Conservation (phyloP, 2,113 vertebrate genomes). For the Guaruba guarouba region DNA sequence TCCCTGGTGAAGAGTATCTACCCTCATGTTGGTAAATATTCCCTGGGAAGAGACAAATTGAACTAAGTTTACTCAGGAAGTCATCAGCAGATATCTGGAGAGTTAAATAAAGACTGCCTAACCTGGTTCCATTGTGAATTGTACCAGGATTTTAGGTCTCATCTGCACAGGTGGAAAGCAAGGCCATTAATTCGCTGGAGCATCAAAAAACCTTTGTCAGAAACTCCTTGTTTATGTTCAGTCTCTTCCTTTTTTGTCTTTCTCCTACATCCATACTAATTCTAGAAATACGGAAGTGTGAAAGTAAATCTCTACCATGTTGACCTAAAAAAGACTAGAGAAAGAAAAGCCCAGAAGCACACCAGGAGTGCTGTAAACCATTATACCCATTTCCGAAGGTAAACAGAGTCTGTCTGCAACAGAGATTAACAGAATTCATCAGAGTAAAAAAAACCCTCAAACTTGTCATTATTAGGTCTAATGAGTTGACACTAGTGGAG, state of each 20-base stretch:
- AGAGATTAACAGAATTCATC: conserved; percentile 1
- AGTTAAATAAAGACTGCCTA: not conserved
- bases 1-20: not conserved
- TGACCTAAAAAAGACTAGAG: not conserved
- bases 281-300: not conserved
- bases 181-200: not conserved
- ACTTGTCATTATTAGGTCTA: not conserved
- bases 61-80: not conserved
- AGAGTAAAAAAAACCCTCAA: not conserved
- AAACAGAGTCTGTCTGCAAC: not conserved
- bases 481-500: not conserved
- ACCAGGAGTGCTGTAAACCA: not conserved
- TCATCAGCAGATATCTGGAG: not conserved
- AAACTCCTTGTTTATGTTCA: not conserved
- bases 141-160: not conserved
- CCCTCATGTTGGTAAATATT: rapidly evolving
- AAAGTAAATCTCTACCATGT: not conserved
- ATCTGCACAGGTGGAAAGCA: not conserved
- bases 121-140: not conserved
- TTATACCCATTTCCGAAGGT: not conserved
- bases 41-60: not conserved
- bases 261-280: not conserved
- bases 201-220: not conserved
- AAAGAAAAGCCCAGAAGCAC: not conserved
- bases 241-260: not conserved